phyloP scores from a whole-genome alignment of 2,797 vertebrate genomes.

The Malacoctenus gilli region DNA sequence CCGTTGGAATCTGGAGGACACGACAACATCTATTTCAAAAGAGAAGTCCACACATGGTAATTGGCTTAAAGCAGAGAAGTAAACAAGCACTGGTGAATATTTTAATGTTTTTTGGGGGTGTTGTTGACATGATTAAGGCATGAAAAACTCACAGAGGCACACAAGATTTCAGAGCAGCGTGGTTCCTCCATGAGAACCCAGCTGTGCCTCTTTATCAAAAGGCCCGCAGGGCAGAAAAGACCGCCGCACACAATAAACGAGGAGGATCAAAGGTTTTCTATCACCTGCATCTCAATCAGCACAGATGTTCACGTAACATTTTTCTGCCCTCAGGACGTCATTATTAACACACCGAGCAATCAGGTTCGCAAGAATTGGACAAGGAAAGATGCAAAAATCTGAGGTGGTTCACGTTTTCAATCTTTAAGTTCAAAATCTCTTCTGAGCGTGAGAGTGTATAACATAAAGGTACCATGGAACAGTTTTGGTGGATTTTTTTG shows the following conservation, averaged over 20 bases:
- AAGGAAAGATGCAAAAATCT: no score
- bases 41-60: constrained; percentile 48
- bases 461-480: no score
- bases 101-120: constrained; percentile 46
- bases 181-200: constrained; percentile 37
- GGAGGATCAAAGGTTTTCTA: constrained; percentile 22
- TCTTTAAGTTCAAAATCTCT: no score
- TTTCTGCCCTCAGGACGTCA: constrained; percentile 8
- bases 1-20: constrained; percentile 21
- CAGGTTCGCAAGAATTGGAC: constrained; percentile 3
- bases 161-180: constrained; percentile 23
- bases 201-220: constrained; percentile 31
- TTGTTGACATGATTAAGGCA: constrained; percentile 53
- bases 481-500: no score
- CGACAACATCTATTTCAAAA: constrained; percentile 48
- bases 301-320: constrained; percentile 10
- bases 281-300: constrained; percentile 39
- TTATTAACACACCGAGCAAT: constrained; percentile 6
- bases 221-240: constrained; percentile 25
- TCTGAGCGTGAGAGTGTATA: no score
- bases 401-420: no score
- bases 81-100: constrained; percentile 68
- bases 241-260: constrained; percentile 1
- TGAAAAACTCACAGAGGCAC: constrained; percentile 30
- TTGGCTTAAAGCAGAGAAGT: constrained; percentile 53